Percentiles rank a stretch among this genome's conserved stretches.
Conservation (phyloP, 2,888 invertebrate species). For the Caenorhabditis doughertyi region DNA sequence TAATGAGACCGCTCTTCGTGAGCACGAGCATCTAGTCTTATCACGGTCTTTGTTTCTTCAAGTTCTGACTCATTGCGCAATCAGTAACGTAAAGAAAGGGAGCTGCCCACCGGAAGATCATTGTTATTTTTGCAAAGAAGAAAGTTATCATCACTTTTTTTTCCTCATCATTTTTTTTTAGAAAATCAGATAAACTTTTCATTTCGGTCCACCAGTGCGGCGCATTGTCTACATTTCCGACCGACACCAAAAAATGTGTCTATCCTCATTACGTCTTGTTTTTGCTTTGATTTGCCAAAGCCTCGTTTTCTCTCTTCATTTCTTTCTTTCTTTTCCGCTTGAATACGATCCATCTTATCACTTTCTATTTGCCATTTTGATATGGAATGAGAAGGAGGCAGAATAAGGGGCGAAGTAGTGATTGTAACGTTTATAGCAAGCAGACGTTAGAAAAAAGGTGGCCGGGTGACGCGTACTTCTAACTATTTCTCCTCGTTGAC, state of each 20-base stretch:
- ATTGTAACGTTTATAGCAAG: conserved; percentile 56
- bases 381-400: conserved; percentile 46
- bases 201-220: conserved; percentile 2
- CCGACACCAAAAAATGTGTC: conserved; percentile 46
- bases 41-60: conserved; percentile 29
- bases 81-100: conserved; percentile 8
- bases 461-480: conserved; percentile 62
- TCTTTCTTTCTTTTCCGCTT: conserved; percentile 51
- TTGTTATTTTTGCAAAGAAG: conserved; percentile 11
- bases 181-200: conserved; percentile 39
- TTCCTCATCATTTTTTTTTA: not conserved
- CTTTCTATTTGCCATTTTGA: conserved; percentile 65
- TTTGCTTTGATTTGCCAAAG: conserved; percentile 47
- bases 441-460: conserved; percentile 54
- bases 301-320: conserved; percentile 44
- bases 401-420: conserved; percentile 22
- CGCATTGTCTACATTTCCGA: conserved; percentile 33
- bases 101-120: conserved; percentile 31
- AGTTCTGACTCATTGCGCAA: conserved; percentile 47
- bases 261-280: conserved; percentile 59
- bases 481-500: conserved; percentile 42
- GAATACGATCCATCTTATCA: conserved; percentile 60
- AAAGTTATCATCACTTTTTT: conserved; percentile 4
- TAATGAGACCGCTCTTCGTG: not conserved
- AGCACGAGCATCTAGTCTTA: conserved; percentile 24